phyloP scores from a whole-genome alignment of 2,113 vertebrate species.

The Verasper variegatus region DNA sequence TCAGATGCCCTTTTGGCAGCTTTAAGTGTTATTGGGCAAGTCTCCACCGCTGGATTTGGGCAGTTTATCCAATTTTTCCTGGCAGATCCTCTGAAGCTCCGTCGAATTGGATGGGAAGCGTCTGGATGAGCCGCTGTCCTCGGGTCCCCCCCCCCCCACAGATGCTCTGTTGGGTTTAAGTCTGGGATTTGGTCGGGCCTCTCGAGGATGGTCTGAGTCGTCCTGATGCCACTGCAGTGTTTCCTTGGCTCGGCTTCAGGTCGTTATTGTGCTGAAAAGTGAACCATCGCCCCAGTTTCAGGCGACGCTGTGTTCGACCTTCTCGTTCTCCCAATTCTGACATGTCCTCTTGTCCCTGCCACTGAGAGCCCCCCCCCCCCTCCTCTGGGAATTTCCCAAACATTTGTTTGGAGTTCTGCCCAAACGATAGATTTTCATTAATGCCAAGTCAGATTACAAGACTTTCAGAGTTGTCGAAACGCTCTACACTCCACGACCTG shows the following conservation, averaged over 20 bases:
- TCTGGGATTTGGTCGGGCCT: background rate
- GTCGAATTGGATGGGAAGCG: background rate
- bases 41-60: background rate
- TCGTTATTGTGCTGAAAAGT: background rate
- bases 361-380: too few relatives aligned
- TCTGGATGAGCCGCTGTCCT: background rate
- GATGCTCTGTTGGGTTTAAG: background rate
- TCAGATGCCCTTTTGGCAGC: background rate
- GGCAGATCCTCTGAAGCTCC: background rate
- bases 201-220: background rate
- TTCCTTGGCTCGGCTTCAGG: background rate
- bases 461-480: too few relatives aligned
- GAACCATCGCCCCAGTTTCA: background rate
- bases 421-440: too few relatives aligned
- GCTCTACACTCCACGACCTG: too few relatives aligned
- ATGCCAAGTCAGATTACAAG: too few relatives aligned
- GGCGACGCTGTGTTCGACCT: too few relatives aligned
- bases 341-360: too few relatives aligned
- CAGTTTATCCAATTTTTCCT: background rate
- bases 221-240: background rate
- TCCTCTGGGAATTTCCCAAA: too few relatives aligned
- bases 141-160: background rate
- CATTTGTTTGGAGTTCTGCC: too few relatives aligned
- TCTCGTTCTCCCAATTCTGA: too few relatives aligned
- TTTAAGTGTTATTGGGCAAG: background rate